Evolutionary conservation across 2,797 vertebrate genomes (phyloP).

Genomic region (Yasuhikotakia modesta): DNA sequence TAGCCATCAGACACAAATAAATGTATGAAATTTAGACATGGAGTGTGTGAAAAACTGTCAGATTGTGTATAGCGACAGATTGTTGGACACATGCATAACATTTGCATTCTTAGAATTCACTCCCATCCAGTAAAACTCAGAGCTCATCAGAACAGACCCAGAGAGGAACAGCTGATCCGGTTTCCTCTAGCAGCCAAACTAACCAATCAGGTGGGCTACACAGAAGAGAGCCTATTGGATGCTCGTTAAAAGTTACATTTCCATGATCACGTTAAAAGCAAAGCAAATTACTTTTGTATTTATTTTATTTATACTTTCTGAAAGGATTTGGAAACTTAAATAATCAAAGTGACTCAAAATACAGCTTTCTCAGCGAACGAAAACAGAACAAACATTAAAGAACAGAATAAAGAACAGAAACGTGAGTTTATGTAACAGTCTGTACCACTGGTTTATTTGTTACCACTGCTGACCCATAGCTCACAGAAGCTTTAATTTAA

Average conservation of each 20-base stretch:
- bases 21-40: constrained; percentile 6
- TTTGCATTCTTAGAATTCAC: constrained; percentile 11
- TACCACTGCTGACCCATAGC: constrained; percentile 48
- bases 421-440: neutral
- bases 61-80: constrained; percentile 8
- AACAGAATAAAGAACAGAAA: constrained; percentile 3
- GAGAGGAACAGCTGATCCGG: neutral
- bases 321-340: no score
- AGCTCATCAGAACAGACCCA: constrained; percentile 70
- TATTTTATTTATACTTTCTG: no score
- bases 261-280: constrained; percentile 26
- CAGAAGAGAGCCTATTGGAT: neutral
- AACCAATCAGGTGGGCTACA: neutral
- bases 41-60: constrained; percentile 26
- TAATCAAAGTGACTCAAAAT: no score
- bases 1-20: neutral
- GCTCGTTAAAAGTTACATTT: neutral
- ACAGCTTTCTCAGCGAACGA: no score
- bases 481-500: constrained; percentile 65
- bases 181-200: neutral
- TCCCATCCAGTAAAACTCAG: constrained; percentile 54
- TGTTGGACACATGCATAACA: no score
- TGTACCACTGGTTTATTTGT: no score
- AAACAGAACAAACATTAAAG: no score
- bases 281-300: neutral